Evolutionary conservation across 1,140 invertebrate species (phyloP).

Genomic region (Drosophila tani): DNA sequence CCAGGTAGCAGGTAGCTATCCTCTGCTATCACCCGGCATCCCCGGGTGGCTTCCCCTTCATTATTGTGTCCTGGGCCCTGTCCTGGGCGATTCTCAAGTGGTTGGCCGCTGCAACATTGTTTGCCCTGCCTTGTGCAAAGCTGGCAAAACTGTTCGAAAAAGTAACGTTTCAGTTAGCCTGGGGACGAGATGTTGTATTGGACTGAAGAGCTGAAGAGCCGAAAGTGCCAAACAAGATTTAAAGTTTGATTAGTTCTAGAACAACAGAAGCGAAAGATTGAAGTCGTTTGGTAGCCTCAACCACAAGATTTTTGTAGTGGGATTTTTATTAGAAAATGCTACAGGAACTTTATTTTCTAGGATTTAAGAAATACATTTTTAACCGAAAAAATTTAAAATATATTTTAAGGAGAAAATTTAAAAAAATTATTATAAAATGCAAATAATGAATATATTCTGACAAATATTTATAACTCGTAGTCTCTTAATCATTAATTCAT

Average conservation of each 20-base stretch:
- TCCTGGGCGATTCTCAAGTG: constrained; percentile 34
- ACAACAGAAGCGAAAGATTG: not conserved
- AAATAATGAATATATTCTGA: not conserved
- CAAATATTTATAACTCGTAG: too few species aligned
- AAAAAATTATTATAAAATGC: not conserved
- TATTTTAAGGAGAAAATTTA: not conserved
- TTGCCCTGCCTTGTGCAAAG: constrained; percentile 28
- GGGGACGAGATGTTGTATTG: constrained; percentile 21
- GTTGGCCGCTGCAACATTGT: constrained; percentile 42
- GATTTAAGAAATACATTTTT: not conserved
- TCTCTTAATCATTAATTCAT: too few species aligned
- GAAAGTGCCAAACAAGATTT: constrained; percentile 42
- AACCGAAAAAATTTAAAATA: not conserved
- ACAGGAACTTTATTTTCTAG: not conserved
- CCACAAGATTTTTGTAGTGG: not conserved
- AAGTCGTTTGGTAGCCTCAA: not conserved
- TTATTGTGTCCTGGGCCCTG: constrained; percentile 25
- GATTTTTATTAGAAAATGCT: not conserved
- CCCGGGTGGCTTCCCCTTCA: not conserved
- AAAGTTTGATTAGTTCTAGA: constrained; percentile 42
- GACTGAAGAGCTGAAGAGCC: constrained; percentile 28
- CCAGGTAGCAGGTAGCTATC: constrained; percentile 47
- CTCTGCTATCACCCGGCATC: not conserved
- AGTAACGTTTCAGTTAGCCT: constrained; percentile 35
- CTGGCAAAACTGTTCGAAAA: constrained; percentile 35